These are phyloP conservation scores for Helicorthomorpha holstii DNA, from an alignment of 1,140 invertebrate species.

Conservation along the genomic window DNA sequence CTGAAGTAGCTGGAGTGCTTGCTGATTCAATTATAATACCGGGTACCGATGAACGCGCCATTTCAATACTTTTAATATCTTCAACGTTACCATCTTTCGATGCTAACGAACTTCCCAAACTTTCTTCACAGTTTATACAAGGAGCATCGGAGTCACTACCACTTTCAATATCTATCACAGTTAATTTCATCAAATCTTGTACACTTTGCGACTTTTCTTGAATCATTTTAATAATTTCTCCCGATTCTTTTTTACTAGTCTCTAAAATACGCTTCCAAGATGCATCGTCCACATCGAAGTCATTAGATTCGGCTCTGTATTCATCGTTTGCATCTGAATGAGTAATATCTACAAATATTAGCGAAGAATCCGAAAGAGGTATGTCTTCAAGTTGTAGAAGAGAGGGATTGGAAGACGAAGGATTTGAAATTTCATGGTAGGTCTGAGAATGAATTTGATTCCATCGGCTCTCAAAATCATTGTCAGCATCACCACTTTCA, in stretches of 20 bases:
- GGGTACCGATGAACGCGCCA: too few relatives aligned
- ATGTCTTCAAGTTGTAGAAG: too few relatives aligned
- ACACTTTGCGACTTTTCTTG: conserved; percentile 51
- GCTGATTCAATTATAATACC: too few relatives aligned
- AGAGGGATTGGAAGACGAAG: too few relatives aligned
- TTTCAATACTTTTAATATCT: too few relatives aligned
- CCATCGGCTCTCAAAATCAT: conserved; percentile 17
- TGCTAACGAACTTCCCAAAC: background rate
- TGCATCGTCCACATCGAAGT: conserved; percentile 31
- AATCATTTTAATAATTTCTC: conserved; percentile 46
- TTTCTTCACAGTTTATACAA: background rate
- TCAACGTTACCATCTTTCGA: too few relatives aligned
- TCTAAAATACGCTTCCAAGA: conserved; percentile 2
- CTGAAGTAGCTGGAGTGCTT: too few relatives aligned
- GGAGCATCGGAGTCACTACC: conserved; percentile 18
- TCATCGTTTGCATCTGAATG: too few relatives aligned
- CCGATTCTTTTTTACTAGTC: conserved; percentile 29
- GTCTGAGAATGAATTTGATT: too few relatives aligned
- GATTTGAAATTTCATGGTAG: too few relatives aligned
- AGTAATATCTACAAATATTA: too few relatives aligned
- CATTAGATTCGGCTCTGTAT: background rate
- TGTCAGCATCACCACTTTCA: conserved; percentile 3
- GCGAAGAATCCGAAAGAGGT: too few relatives aligned
- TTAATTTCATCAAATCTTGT: conserved; percentile 52
- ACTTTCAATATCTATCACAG: conserved; percentile 37